These are phyloP conservation scores for Syngnathus rostellatus DNA, from an alignment of 2,797 vertebrate genomes.

Conservation along the genomic window DNA sequence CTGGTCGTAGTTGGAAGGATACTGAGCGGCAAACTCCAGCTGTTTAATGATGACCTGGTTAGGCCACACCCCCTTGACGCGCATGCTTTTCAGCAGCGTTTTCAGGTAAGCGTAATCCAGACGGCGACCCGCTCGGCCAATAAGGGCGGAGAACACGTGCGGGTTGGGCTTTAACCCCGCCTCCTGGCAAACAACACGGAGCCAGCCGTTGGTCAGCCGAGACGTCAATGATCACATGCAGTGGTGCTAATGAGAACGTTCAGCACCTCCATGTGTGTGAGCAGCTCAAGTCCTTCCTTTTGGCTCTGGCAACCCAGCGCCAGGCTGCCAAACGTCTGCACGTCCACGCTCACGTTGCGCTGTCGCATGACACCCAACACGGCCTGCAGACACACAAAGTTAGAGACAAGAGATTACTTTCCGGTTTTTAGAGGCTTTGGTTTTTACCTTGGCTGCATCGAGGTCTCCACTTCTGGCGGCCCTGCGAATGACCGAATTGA, in stretches of 20 bases:
- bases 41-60: constrained; percentile 86
- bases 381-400: constrained; percentile 55
- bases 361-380: constrained; percentile 73
- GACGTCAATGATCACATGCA: not conserved
- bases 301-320: constrained; percentile 75
- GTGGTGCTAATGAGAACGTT: not conserved
- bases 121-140: constrained; percentile 71
- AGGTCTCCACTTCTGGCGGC: constrained; percentile 72
- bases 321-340: constrained; percentile 80
- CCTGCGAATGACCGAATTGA: constrained; percentile 80
- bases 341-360: constrained; percentile 65
- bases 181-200: constrained; percentile 53
- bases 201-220: not conserved
- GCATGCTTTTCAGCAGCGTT: constrained; percentile 79
- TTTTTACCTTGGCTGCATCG: constrained; percentile 78
- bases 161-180: constrained; percentile 75
- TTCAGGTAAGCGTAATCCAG: constrained; percentile 85
- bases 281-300: constrained; percentile 78
- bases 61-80: constrained; percentile 66
- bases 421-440: not conserved
- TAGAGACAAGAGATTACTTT: not conserved
- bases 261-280: constrained; percentile 61
- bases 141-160: constrained; percentile 82
- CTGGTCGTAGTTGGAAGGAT: constrained; percentile 83
- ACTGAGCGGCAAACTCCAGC: constrained; percentile 85